Base-by-base conservation (phyloP, 2,113 vertebrate genomes). In the Phodopus roborovskii region DNA sequence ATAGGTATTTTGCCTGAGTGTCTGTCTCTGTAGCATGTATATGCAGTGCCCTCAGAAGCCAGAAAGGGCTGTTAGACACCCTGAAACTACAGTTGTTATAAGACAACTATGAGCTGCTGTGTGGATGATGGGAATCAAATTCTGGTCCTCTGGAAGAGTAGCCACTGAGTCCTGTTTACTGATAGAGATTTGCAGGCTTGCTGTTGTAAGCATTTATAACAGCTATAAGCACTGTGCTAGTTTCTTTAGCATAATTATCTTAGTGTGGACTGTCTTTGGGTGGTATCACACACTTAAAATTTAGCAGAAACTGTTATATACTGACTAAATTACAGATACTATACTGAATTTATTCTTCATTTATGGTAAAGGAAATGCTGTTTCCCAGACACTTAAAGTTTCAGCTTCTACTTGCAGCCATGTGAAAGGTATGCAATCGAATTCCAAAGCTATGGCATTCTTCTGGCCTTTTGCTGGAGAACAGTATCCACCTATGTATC, bases 171-270 rank as follows among this genome's bases (percentile, higher is more conserved):
- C 45, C 45, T 53, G 75, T 33, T 90, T 26, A 28, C n/a, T 28
- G 33, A 58, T 7, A 33, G 17, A 68, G 39, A 96, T 58, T 11
- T 68, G 26, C 87, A 39, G 64, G 56, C 71, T 68, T 84, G 75
- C 71, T 88, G 56, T 75, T 53, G 75, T 6, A 90, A 83, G 94
- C 10, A 91, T 86, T 89, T 26, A 94, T 30, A 66, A 66, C 20
- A 85, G 58, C 82, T 93, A 39, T 39, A 30, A 95, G 42, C 7
- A 75, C 0, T 50, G 22, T 64, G 81, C n/a, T 48, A 81, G 81
- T 91, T 88, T 83, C 33, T 71, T 20, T 24, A 56, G 36, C 56
- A 36, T n/a, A 74, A 60, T 79, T 91, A 88, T 71, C 77, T 74
- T 95, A 48, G 39, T 53, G 28, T 70, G n/a, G 22, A 70, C 84